Base-by-base conservation (phyloP, 2,888 invertebrate genomes). In the Dendrolimus pini region DNA sequence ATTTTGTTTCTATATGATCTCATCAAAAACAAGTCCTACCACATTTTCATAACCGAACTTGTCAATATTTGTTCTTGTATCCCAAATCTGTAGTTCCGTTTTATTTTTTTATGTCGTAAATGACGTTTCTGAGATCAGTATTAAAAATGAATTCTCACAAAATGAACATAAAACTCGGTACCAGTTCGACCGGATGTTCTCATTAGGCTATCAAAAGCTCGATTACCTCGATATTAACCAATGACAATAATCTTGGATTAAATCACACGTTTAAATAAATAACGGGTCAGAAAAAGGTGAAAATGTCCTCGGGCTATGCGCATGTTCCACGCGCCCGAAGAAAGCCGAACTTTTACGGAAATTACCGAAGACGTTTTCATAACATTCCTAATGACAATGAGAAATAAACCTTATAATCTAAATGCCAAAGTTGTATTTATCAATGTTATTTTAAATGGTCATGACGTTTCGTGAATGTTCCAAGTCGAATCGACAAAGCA, bases 271-370 rank as follows among this genome's bases (percentile, higher is more conserved):
- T 75, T 72, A 71, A 74, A 76, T 68, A 69, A 75, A 74, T 75
- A 75, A 71, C 70, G 66, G 72, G 68, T 65, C 60, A 60, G 67
- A 69, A 65, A 71, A 68, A 67, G 70, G 62, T 66, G 68, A 63
- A 65, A 71, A 70, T 77, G 71, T 72, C 80, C 75, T 71, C 59
- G 61, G 73, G 78, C 56, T 54, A 58, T 52, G 55, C 55, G 30
- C 12, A 47, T 12, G 47, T 9, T 78, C 76, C 85, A 82, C 83
- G 84, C 82, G 79, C 60, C 76, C 83, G 83, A 78, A 75, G 65
- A 69, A 62, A 62, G 56, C 62, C 85, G 86, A 83, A 62, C 18
- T 58, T 58, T 57, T 42, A 70, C 86, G 85, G 82, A 74, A 62
- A 65, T 41, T 41, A 13, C 61, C 83, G 86, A 86, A 82, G 77